Conservation (phyloP, 30 jellyfish, hydroid and myxozoan genomes). For the Hydractinia echinata region DNA sequence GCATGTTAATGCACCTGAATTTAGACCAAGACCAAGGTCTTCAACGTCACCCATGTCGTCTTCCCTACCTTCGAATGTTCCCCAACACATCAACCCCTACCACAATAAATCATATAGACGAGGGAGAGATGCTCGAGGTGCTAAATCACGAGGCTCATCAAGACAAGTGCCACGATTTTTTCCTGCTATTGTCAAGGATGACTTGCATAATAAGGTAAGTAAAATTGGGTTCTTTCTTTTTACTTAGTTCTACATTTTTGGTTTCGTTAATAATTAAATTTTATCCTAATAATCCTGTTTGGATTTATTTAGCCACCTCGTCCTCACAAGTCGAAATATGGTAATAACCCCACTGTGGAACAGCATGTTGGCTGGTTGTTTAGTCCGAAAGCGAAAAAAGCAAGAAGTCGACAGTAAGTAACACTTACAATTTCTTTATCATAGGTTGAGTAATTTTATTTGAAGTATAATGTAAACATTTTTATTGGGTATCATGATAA, state of each 20-base stretch:
- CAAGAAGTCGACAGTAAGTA: slow-evolving; percentile 35
- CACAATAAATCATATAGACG: slow-evolving; percentile 35
- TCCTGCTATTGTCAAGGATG: slow-evolving; percentile 85
- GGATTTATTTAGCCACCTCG: slow-evolving; percentile 70
- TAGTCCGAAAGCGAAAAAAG: slow-evolving; percentile 54
- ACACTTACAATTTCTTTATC: neutral
- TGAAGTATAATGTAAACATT: neutral
- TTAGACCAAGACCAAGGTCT: slow-evolving; percentile 84
- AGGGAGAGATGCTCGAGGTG: slow-evolving; percentile 19
- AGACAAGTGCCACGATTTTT: slow-evolving; percentile 54
- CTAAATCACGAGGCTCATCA: slow-evolving; percentile 8
- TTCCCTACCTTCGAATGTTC: slow-evolving; percentile 71
- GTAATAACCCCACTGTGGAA: slow-evolving; percentile 95
- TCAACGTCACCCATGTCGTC: slow-evolving; percentile 46
- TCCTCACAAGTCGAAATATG: slow-evolving; percentile 77
- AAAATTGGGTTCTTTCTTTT: no score
- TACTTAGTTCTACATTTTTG: neutral
- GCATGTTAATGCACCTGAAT: slow-evolving; percentile 75
- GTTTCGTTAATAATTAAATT: neutral
- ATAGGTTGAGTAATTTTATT: neutral
- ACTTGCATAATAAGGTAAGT: slow-evolving; percentile 61
- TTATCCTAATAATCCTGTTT: neutral
- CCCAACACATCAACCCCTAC: slow-evolving; percentile 38
- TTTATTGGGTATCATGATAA: neutral
- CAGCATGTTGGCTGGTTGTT: slow-evolving; percentile 97